A percentile compares a stretch with the other conserved stretches of the same genome.
Conservation (phyloP, 2,797 vertebrate species). For the Sebastes melanostomus region DNA sequence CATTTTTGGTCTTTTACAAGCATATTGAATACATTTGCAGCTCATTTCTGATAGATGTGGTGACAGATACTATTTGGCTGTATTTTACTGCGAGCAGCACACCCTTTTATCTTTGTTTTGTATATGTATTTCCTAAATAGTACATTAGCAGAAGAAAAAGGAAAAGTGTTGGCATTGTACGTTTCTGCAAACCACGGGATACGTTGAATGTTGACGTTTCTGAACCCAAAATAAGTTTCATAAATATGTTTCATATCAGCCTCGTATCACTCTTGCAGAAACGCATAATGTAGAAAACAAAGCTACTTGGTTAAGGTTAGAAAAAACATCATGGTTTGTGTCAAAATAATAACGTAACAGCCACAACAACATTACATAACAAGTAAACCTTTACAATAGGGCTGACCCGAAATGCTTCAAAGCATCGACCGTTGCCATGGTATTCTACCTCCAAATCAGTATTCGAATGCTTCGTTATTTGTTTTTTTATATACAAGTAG, state of each 20-base stretch:
- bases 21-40: conserved; percentile 8
- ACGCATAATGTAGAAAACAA: neutral
- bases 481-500: too few species aligned
- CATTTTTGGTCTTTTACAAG: neutral
- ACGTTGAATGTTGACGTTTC: neutral
- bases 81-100: neutral
- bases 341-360: too few species aligned
- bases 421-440: too few species aligned
- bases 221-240: neutral
- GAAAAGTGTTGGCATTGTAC: neutral
- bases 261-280: neutral
- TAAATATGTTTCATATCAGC: neutral
- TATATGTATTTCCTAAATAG: neutral
- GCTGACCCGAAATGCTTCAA: too few species aligned
- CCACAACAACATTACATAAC: too few species aligned
- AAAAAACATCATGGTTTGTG: neutral
- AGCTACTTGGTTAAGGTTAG: neutral
- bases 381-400: too few species aligned
- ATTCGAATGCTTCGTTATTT: too few species aligned
- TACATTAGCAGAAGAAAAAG: neutral
- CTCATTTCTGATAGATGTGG: conserved; percentile 2
- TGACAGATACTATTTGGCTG: neutral
- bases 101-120: neutral
- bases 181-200: neutral
- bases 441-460: too few species aligned